Conservation (phyloP, 2,797 vertebrate species). For the Danio tinwini region DNA sequence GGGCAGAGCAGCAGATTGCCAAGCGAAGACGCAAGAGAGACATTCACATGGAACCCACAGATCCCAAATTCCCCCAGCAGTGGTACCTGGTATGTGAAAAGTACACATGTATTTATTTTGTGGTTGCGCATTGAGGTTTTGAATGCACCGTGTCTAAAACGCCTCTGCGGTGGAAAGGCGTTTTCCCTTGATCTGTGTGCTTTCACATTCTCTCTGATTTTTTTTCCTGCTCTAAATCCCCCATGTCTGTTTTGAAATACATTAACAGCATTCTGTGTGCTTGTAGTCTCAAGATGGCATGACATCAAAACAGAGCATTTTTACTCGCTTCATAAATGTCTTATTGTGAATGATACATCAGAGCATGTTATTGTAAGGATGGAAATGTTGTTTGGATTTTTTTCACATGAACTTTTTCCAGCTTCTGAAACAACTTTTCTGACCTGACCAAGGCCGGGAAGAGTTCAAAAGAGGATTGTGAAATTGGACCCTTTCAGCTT, state of each 20-base stretch:
- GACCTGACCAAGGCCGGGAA: background rate
- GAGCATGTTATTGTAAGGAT: background rate
- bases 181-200: slow-evolving; percentile 10
- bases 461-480: background rate
- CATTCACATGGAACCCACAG: slow-evolving; percentile 84
- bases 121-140: slow-evolving; percentile 6
- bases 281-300: background rate
- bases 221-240: slow-evolving; percentile 19
- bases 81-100: slow-evolving; percentile 92
- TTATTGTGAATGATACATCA: background rate
- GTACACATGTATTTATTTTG: slow-evolving; percentile 32
- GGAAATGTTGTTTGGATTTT: background rate
- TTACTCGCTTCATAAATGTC: background rate
- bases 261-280: slow-evolving; percentile 11
- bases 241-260: slow-evolving; percentile 16
- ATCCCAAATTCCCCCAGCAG: slow-evolving; percentile 93
- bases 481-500: background rate
- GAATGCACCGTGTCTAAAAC: background rate
- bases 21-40: slow-evolving; percentile 87
- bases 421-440: background rate
- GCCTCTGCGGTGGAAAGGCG: background rate
- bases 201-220: slow-evolving; percentile 18
- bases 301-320: background rate
- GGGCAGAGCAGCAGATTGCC: slow-evolving; percentile 91
- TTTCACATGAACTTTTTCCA: background rate